These are phyloP conservation scores for Pomacea canaliculata DNA, from an alignment of 2,888 invertebrate species.

Conservation along the genomic window DNA sequence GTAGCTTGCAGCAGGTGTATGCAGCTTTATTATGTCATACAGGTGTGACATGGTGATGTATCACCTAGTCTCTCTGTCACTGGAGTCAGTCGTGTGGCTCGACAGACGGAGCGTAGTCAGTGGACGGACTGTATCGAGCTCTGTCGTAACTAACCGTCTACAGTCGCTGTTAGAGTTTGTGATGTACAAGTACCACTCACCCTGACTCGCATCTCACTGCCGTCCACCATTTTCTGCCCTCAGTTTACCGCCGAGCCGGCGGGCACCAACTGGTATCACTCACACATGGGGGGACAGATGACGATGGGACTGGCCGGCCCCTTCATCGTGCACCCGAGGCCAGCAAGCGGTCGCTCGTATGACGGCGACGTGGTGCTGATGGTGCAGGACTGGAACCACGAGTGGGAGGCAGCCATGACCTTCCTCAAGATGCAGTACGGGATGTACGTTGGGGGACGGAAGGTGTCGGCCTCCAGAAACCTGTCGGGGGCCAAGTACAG, in stretches of 20 bases:
- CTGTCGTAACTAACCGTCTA: too few species aligned
- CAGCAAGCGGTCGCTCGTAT: background rate
- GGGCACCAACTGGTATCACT: slow-evolving; percentile 51
- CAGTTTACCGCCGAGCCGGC: slow-evolving; percentile 25
- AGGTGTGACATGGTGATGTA: too few species aligned
- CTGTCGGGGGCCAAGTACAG: slow-evolving; percentile 14
- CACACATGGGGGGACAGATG: slow-evolving; percentile 43
- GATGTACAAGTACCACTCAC: too few species aligned
- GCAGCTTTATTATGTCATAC: too few species aligned
- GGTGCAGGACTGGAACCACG: slow-evolving; percentile 11
- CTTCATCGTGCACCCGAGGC: slow-evolving; percentile 17
- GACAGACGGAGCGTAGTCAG: too few species aligned
- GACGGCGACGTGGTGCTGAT: background rate
- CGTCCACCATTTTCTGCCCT: slow-evolving; percentile 39
- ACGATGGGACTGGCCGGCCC: slow-evolving; percentile 38
- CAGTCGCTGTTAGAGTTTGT: too few species aligned
- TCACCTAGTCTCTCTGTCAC: too few species aligned
- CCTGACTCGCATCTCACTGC: too few species aligned
- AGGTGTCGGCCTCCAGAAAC: background rate
- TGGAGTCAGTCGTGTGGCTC: too few species aligned
- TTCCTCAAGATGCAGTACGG: slow-evolving; percentile 26
- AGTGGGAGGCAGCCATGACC: slow-evolving; percentile 28
- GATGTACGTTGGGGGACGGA: slow-evolving; percentile 16
- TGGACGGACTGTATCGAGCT: too few species aligned
- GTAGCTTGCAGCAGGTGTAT: too few species aligned